Conservation (phyloP, 2,113 vertebrate genomes). For the Notiomystis cincta region DNA sequence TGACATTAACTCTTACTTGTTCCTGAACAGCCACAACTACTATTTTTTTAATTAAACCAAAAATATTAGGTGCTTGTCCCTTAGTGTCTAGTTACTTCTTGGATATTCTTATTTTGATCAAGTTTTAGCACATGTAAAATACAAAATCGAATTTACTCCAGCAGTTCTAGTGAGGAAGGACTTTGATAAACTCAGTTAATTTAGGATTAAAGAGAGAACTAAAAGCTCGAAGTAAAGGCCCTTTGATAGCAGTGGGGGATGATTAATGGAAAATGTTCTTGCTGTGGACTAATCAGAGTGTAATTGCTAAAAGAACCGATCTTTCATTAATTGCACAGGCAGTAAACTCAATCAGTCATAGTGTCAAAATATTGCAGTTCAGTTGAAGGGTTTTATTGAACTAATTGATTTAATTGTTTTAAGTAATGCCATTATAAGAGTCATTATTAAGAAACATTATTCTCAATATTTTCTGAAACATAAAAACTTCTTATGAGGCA, state of each 20-base stretch:
- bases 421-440: neutral
- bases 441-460: constrained; percentile 1
- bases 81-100: neutral
- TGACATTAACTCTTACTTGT: neutral
- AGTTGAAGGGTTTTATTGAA: constrained; percentile 36
- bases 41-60: neutral
- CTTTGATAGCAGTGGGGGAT: constrained; percentile 24
- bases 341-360: neutral
- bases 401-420: constrained; percentile 38
- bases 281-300: constrained; percentile 6
- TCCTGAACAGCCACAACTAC: neutral
- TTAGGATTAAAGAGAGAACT: constrained; percentile 16
- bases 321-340: constrained; percentile 42
- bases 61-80: neutral
- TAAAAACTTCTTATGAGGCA: neutral
- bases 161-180: neutral
- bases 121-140: neutral
- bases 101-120: neutral
- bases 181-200: constrained; percentile 5
- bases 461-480: constrained; percentile 23
- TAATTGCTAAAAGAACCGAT: constrained; percentile 4
- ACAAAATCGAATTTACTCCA: neutral
- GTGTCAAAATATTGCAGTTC: constrained; percentile 36
- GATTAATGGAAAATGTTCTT: constrained; percentile 35
- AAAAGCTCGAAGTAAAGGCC: neutral